Base-by-base conservation (phyloP, 2,888 invertebrate genomes). In the Drosophila tripunctata region DNA sequence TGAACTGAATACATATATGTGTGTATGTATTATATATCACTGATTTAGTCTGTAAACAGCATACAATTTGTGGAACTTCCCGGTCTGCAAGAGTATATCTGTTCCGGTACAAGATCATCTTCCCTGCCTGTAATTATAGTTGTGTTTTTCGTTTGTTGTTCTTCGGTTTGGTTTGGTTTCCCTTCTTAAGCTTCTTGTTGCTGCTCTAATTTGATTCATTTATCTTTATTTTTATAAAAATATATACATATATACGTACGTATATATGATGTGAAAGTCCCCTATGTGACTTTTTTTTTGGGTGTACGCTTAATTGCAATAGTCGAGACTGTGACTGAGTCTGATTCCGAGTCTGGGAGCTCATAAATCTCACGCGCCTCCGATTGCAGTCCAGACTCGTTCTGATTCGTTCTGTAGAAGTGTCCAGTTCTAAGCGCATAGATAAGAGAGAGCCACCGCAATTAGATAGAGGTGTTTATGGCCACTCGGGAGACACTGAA, bases 291-390 rank as follows among this genome's bases (percentile, higher is more conserved):
- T 67, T 50, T 44, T 15, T 0, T 30, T 12, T 30, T 22, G 48
- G 43, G 30, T 21, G 24, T 15, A 47, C 27, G 60, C 58, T 56
- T 79, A 76, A 82, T 80, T 77, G 80, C 78, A 66, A 33, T 60
- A 45, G 68, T 44, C 57, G 51, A 51, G 38, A 27, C 36, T 36
- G 36, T 43, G 58, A n/a, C 50, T 43, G 45, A 35, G 69, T 52
- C 67, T 7, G 24, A 51, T 51, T 14, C 56, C 40, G 44, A 36
- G 71, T 57, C 72, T 30, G 60, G 44, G 60, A 61, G 57, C 71
- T 48, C 73, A 78, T 83, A 79, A 85, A 85, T 83, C 83, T 83
- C 85, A 78, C 82, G 79, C 51, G 75, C 82, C 77, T 85, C 85
- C 66, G 65, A 74, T 82, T 71, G 71, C 79, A 54, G 12, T 48